A percentile compares a stretch with the other conserved stretches of the same genome.
These are phyloP conservation scores for Steinernema scapterisci DNA, from an alignment of 2,888 invertebrate species.

Conservation along the genomic window DNA sequence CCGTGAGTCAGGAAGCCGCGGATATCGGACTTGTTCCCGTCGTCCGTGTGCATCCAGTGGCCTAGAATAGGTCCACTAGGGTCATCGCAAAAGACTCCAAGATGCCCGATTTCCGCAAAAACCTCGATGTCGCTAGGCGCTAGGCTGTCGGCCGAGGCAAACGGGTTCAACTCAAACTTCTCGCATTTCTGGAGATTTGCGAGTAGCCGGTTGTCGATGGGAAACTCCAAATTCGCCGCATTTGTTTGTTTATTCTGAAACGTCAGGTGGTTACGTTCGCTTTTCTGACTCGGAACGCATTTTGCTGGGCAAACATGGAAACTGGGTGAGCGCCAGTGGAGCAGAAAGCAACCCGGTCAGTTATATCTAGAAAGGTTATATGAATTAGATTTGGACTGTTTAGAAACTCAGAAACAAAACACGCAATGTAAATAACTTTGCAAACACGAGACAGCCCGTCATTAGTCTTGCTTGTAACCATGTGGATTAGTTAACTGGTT, in stretches of 20 bases:
- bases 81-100: slow-evolving; percentile 3
- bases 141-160: slow-evolving; percentile 3
- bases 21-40: neutral
- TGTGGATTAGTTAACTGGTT: too few species aligned
- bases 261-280: neutral
- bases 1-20: neutral
- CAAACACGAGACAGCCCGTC: too few species aligned
- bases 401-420: too few species aligned
- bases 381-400: too few species aligned
- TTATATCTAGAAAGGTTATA: too few species aligned
- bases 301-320: too few species aligned
- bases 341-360: too few species aligned
- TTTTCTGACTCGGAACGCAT: too few species aligned
- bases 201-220: neutral
- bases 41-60: neutral
- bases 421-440: too few species aligned
- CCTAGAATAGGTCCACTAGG: neutral
- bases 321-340: too few species aligned
- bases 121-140: slow-evolving; percentile 2
- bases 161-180: neutral
- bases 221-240: slow-evolving; percentile 1
- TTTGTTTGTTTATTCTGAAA: slow-evolving; percentile 4
- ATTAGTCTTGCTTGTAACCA: too few species aligned
- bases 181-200: neutral
- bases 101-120: neutral